A percentile compares a stretch with the other conserved stretches of the same genome.
These are phyloP conservation scores for Neolamprologus devosi DNA, from an alignment of 2,113 vertebrate genomes.

Conservation along the genomic window DNA sequence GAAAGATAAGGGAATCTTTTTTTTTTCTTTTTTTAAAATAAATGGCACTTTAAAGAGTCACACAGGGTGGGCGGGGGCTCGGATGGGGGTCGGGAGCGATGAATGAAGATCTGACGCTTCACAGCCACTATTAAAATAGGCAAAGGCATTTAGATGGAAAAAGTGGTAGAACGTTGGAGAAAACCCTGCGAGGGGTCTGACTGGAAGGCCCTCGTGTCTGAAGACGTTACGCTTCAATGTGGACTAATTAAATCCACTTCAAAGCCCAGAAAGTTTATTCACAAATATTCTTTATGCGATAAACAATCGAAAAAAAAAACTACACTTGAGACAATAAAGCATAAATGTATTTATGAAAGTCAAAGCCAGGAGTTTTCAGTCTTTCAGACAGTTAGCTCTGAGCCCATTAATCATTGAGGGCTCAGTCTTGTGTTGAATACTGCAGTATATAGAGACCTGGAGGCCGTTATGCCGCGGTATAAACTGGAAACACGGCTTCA, in stretches of 20 bases:
- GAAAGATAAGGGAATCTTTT: constrained; percentile 4
- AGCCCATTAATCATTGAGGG: background rate
- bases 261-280: background rate
- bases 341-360: background rate
- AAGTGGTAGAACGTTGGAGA: background rate
- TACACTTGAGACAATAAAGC: background rate
- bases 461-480: background rate
- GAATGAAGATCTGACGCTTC: constrained; percentile 15
- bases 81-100: background rate
- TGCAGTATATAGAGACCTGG: background rate
- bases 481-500: background rate
- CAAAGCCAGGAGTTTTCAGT: background rate
- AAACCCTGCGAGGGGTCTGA: background rate
- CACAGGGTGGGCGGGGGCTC: background rate
- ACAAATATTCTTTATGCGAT: background rate
- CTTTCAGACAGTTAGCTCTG: background rate
- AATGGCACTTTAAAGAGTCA: constrained; percentile 25
- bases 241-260: background rate
- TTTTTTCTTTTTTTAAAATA: background rate
- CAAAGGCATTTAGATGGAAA: background rate
- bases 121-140: background rate
- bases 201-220: background rate
- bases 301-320: background rate
- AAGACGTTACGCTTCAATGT: background rate
- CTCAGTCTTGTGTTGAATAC: background rate